Evolutionary conservation across 2,888 invertebrate species (phyloP).

Genomic region (Lepeophtheirus nordmannii): DNA sequence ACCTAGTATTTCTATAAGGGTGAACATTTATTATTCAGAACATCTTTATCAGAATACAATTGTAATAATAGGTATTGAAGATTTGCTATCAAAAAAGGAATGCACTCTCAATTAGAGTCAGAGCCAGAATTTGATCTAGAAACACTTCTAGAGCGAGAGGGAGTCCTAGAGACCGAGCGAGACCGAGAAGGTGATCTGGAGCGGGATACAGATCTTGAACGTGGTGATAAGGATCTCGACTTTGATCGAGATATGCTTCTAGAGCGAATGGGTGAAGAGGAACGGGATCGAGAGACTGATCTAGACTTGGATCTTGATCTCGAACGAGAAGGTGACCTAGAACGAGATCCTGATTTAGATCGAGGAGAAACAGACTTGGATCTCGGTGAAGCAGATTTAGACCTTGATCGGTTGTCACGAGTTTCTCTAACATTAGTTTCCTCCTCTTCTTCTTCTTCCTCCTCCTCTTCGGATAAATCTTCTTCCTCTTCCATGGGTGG

Average conservation of each 20-base stretch:
- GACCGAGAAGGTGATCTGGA: conserved; percentile 27
- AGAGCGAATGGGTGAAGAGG: conserved; percentile 26
- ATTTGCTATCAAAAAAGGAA: too few relatives aligned
- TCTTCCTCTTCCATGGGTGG: conserved; percentile 56
- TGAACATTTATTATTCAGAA: too few relatives aligned
- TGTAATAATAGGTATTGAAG: too few relatives aligned
- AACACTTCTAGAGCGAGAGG: conserved; percentile 20
- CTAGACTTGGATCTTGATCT: conserved; percentile 32
- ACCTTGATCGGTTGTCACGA: conserved; percentile 23
- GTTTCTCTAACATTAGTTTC: conserved; percentile 41
- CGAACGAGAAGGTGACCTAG: conserved; percentile 31
- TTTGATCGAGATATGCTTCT: conserved; percentile 26
- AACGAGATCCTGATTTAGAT: conserved; percentile 24
- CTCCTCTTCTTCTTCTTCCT: conserved; percentile 30
- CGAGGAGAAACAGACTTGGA: background rate
- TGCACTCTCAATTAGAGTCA: too few relatives aligned
- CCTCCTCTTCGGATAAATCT: conserved; percentile 40
- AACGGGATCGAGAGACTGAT: conserved; percentile 25
- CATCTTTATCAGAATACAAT: too few relatives aligned
- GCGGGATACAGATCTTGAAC: conserved; percentile 30
- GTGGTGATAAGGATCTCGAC: conserved; percentile 28
- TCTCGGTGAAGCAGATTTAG: conserved; percentile 9
- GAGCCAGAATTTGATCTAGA: too few relatives aligned
- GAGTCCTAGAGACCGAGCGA: conserved; percentile 24
- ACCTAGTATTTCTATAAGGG: too few relatives aligned